Percentiles rank a stretch among this genome's conserved stretches.
phyloP scores from a whole-genome alignment of 2,113 vertebrate species.

The Cyrtonyx montezumae region DNA sequence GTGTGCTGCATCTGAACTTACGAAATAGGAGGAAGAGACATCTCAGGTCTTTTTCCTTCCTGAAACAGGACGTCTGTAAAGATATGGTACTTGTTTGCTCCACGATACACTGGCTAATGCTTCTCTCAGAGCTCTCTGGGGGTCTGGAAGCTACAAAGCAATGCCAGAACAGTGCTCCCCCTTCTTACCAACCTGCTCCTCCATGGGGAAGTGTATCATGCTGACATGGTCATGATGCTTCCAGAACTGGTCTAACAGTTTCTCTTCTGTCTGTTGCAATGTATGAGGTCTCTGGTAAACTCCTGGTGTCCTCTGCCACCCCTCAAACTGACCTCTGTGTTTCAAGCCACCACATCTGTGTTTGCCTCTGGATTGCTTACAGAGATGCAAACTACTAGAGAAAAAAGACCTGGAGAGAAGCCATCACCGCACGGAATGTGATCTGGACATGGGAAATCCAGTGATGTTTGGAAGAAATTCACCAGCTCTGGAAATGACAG shows the following conservation, averaged over 20 bases:
- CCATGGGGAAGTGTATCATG: neutral
- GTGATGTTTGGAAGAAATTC: neutral
- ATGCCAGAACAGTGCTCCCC: neutral
- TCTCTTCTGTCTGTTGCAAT: neutral
- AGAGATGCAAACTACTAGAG: accelerated
- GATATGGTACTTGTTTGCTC: neutral
- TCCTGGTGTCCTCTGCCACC: neutral
- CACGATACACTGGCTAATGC: no score
- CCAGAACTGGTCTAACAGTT: neutral
- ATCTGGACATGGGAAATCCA: neutral
- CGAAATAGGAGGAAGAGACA: neutral
- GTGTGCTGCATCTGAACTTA: neutral
- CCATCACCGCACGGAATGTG: neutral
- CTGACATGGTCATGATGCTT: neutral
- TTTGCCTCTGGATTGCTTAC: neutral
- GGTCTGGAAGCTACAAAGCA: neutral
- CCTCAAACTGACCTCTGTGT: neutral
- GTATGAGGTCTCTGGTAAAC: neutral
- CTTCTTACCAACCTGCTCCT: neutral
- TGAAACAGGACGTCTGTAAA: neutral
- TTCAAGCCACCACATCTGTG: neutral
- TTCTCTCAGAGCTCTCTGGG: neutral
- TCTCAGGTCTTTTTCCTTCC: neutral
- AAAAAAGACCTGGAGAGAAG: neutral
- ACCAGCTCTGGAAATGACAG: neutral